Evolutionary conservation across 2,888 invertebrate species (phyloP).

Genomic region (Gryllus longicercus): DNA sequence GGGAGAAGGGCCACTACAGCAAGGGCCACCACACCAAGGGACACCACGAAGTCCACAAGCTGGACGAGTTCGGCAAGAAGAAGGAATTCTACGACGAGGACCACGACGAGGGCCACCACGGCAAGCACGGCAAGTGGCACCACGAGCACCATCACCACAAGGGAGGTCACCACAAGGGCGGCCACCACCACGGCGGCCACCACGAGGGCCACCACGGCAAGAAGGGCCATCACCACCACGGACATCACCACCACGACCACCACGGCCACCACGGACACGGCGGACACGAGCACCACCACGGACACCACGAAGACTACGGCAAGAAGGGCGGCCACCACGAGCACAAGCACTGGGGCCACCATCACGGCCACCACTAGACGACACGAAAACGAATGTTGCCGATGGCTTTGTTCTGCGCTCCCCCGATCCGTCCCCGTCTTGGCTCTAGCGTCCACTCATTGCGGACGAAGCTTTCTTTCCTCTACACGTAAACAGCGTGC

Average conservation of each 20-base stretch:
- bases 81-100: slow-evolving; percentile 84
- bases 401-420: too few species aligned
- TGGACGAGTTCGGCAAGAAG: slow-evolving; percentile 81
- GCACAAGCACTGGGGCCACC: slow-evolving; percentile 68
- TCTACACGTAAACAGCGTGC: too few species aligned
- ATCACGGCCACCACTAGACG: slow-evolving; percentile 46
- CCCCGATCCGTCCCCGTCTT: too few species aligned
- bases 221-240: slow-evolving; percentile 76
- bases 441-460: too few species aligned
- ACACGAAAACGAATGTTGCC: too few species aligned
- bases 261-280: slow-evolving; percentile 75
- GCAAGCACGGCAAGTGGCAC: slow-evolving; percentile 72
- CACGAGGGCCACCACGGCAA: slow-evolving; percentile 76
- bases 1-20: slow-evolving; percentile 69
- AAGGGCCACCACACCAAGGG: slow-evolving; percentile 85
- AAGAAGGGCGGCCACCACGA: slow-evolving; percentile 75
- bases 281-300: slow-evolving; percentile 73
- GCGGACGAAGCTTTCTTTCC: too few species aligned
- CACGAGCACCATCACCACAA: slow-evolving; percentile 78
- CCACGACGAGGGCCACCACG: slow-evolving; percentile 75
- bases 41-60: slow-evolving; percentile 78
- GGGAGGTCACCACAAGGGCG: slow-evolving; percentile 76
- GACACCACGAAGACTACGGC: slow-evolving; percentile 69
- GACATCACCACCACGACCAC: slow-evolving; percentile 73
- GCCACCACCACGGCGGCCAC: slow-evolving; percentile 73